phyloP scores from a whole-genome alignment of 1,140 invertebrate species.

The Homarus americanus region DNA sequence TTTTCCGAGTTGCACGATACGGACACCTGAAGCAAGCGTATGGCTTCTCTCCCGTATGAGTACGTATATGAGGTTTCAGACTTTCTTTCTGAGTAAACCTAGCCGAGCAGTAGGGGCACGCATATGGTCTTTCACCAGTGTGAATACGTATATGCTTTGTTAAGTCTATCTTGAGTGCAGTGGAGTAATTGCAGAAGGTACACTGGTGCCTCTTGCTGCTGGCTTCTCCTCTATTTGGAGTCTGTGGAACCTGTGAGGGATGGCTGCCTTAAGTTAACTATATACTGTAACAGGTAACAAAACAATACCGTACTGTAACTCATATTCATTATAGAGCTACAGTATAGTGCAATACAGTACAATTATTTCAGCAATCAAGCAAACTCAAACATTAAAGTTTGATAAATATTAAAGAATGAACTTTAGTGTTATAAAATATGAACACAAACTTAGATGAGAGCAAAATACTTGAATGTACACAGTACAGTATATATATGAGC shows the following conservation, averaged over 20 bases:
- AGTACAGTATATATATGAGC: too few species aligned
- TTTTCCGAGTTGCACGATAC: background rate
- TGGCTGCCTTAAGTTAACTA: conserved; percentile 6
- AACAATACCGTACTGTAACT: background rate
- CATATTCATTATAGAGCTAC: background rate
- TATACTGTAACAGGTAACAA: background rate
- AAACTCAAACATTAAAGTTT: background rate
- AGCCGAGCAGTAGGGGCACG: background rate
- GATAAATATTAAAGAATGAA: background rate
- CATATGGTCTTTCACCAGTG: conserved; percentile 10
- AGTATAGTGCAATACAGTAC: too few species aligned
- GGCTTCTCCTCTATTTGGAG: conserved; percentile 7
- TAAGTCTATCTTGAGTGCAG: background rate
- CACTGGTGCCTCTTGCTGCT: conserved; percentile 15
- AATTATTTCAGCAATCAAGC: too few species aligned
- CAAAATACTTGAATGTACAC: too few species aligned
- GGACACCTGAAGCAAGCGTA: background rate
- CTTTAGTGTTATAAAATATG: background rate
- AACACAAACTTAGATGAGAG: too few species aligned
- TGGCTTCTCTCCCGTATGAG: conserved; percentile 2
- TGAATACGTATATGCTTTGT: conserved; percentile 9
- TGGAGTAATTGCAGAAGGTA: conserved; percentile 20
- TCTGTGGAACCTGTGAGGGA: conserved; percentile 5
- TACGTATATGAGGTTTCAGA: conserved; percentile 1
- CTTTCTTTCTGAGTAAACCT: conserved; percentile 16